Evolutionary conservation across 2,113 vertebrate genomes (phyloP).

Genomic region (Thermophis baileyi): DNA sequence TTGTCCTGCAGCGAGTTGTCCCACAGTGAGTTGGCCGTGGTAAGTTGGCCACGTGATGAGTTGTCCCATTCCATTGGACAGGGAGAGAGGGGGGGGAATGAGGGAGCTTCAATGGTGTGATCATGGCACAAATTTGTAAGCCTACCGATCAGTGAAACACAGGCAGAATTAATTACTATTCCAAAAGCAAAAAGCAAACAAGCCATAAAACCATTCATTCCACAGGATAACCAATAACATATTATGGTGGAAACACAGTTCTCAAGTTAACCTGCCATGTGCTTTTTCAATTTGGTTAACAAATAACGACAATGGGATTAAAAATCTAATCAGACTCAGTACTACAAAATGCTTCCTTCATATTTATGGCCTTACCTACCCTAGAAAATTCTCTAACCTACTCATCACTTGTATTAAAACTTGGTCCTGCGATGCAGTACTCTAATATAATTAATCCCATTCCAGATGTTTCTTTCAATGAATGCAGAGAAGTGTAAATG

Average conservation of each 20-base stretch:
- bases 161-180: not conserved
- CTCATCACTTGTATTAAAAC: not conserved
- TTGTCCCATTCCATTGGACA: not conserved
- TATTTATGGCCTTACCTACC: not conserved
- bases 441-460: not conserved
- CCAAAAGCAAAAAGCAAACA: not conserved
- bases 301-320: not conserved
- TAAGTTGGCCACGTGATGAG: not conserved
- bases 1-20: not conserved
- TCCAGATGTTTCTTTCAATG: slow-evolving; percentile 5
- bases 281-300: not conserved
- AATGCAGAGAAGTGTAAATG: slow-evolving; percentile 10
- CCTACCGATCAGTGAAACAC: not conserved
- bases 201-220: not conserved
- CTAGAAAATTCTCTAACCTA: not conserved
- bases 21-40: not conserved
- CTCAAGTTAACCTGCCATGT: not conserved
- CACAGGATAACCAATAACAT: not conserved
- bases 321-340: not conserved
- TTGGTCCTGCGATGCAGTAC: not conserved
- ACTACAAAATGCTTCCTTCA: not conserved
- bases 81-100: not conserved
- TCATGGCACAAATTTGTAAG: not conserved
- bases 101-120: not conserved
- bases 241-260: not conserved